Base-by-base conservation (phyloP, 1,140 invertebrate genomes). In the Pogonomyrmex barbatus region DNA sequence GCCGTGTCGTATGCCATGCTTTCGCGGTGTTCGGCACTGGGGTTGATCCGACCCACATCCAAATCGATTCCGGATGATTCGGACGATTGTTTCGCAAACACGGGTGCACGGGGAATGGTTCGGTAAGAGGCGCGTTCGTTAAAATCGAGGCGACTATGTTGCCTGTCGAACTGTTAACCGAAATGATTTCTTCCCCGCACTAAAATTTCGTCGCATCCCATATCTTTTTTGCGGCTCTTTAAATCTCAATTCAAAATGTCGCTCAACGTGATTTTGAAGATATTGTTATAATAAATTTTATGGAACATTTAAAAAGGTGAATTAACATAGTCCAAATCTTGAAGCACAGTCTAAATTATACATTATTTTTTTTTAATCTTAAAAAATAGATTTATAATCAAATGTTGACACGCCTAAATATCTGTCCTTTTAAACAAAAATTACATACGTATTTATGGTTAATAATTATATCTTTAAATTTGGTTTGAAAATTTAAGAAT, bases 11-110 rank as follows among this genome's bases (percentile, higher is more conserved):
- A 58, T 45, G 33, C 58, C 76, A 86, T 68, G 73, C 62, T 89
- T 89, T 58, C 75, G 87, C 77, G 60, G 78, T 54, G 70, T 82
- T 85, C 39, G 62, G 52, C 62, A 42, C 6, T n/a, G 52, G 71
- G 60, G 36, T 73, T 68, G 75, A 39, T 24, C 58, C 75, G 73
- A 67, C 39, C 56, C 79, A 79, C 39, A 73, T 75, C 76, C 58
- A 82, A 88, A 90, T 90, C 88, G 76, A 90, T 73, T 77, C 76
- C 33, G 42, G 39, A 58, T 56, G 12, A 52, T 58, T 82, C 33
- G 42, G 39, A 58, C 62, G 12, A 52, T 58, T 82, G 79, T 82
- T 60, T 42, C 79, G 14, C 54, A 33, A 58, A 30, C 30, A 14
- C 30, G 52, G 47, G 42, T 54, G 60, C 30, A 24, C 62, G 62